Percentiles rank a stretch among this genome's conserved stretches.
phyloP scores from a whole-genome alignment of 2,113 vertebrate genomes.

The Ailuropoda melanoleuca region DNA sequence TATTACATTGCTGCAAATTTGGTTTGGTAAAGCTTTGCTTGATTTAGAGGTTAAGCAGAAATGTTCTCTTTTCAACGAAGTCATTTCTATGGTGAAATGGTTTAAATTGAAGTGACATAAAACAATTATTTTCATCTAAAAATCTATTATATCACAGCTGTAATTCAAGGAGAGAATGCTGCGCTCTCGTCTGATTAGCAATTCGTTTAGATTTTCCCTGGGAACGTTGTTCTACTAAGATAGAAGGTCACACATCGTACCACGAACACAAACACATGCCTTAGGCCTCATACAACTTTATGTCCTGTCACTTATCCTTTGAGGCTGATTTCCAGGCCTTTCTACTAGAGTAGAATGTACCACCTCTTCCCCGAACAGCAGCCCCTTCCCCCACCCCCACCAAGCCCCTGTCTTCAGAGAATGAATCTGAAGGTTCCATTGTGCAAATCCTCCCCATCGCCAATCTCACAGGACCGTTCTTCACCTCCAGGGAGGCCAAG shows the following conservation, averaged over 20 bases:
- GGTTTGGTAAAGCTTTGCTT: not conserved
- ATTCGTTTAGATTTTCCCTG: not conserved
- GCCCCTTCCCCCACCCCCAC: no score
- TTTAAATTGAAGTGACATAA: constrained; percentile 1
- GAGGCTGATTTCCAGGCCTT: not conserved
- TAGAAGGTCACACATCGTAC: not conserved
- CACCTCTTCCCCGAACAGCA: not conserved
- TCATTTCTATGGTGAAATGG: not conserved
- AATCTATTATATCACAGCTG: not conserved
- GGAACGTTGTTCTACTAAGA: not conserved
- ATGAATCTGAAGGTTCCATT: not conserved
- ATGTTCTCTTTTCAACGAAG: not conserved
- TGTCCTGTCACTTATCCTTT: not conserved
- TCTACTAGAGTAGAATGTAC: not conserved
- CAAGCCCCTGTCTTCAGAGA: not conserved
- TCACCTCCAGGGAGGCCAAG: not conserved
- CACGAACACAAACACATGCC: fast-evolving
- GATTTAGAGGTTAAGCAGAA: not conserved
- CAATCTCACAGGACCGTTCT: not conserved
- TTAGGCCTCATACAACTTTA: not conserved
- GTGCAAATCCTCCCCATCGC: not conserved
- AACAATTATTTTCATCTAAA: constrained; percentile 35
- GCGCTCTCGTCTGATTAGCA: not conserved
- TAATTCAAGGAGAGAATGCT: not conserved
- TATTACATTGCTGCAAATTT: not conserved